Evolutionary conservation across 2,888 invertebrate species (phyloP), one percentile per base, ranked within the genome.

Genomic region (Meandrusa payeni): DNA sequence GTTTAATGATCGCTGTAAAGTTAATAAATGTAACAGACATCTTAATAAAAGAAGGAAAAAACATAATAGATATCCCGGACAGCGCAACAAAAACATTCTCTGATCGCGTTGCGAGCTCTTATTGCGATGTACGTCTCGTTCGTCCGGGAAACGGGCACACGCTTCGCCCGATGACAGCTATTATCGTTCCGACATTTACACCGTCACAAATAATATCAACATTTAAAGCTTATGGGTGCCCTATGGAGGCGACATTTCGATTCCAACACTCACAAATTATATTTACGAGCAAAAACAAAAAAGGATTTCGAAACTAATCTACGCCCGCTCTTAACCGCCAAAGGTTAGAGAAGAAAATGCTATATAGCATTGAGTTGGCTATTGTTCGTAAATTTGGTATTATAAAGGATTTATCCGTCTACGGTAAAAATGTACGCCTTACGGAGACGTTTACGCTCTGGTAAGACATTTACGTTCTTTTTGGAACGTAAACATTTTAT

Each of bases 11-110:
- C 46, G 51, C 55, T 52, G 47, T 43, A 51, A 52, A 44, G 48
- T 15, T 43, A 32, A 57, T 59, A 63, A 66, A 61, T 63, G 55
- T 61, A 55, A 52, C 54, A 47, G 53, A 59, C 53, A 47, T 56
- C 54, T 56, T 61, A 54, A 65, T 65, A 54, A 61, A 42, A 29
- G 47, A 46, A 53, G 44, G 48, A 54, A 56, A 55, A 53, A 57
- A 51, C 26, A 23, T 22, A n/a, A 41, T 39, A 47, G 41, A 57
- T 52, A 52, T 52, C 45, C 53, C 48, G 51, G 37, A 47, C 39
- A 9, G 42, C 33, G 42, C 44, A 29, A 54, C 51, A 58, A 59
- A 61, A 64, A 60, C 55, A 51, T 51, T 55, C 43, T 36, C 28
- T 53, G 50, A 59, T 57, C 52, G 55, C 45, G 52, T 51, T 53